Percentiles rank a stretch among this genome's conserved stretches.
phyloP scores from a whole-genome alignment of 2,113 vertebrate species.

The Fulica atra region DNA sequence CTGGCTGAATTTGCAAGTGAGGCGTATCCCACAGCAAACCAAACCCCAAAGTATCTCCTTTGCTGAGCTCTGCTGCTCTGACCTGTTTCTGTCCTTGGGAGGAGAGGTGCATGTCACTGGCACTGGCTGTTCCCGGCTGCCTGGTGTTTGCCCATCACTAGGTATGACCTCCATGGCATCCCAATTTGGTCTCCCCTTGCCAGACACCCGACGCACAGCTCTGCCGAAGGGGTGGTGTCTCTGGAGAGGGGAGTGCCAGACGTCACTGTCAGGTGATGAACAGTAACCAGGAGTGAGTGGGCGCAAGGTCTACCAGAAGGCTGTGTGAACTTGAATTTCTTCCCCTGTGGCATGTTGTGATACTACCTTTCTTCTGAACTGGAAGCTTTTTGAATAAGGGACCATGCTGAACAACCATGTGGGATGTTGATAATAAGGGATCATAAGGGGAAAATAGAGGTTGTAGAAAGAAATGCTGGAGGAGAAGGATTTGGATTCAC shows the following conservation, averaged over 20 bases:
- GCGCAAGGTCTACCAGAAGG: neutral
- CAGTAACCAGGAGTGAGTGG: neutral
- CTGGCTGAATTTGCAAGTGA: neutral
- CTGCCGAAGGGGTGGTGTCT: neutral
- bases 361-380: neutral
- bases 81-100: neutral
- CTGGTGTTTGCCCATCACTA: neutral
- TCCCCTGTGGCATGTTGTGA: fast-evolving
- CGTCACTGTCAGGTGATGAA: neutral
- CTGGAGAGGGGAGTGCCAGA: too few species aligned
- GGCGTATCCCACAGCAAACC: neutral
- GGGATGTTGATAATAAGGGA: neutral
- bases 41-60: neutral
- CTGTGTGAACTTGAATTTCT: neutral
- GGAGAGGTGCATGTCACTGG: neutral
- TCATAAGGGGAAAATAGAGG: neutral
- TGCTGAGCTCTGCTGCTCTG: neutral
- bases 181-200: neutral
- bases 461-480: neutral
- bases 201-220: neutral
- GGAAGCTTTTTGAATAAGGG: neutral
- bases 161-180: neutral
- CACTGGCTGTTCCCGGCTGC: neutral
- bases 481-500: neutral
- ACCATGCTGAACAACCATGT: fast-evolving